Base-by-base conservation (phyloP, 1,140 invertebrate species). In the Drosophila navojoa region DNA sequence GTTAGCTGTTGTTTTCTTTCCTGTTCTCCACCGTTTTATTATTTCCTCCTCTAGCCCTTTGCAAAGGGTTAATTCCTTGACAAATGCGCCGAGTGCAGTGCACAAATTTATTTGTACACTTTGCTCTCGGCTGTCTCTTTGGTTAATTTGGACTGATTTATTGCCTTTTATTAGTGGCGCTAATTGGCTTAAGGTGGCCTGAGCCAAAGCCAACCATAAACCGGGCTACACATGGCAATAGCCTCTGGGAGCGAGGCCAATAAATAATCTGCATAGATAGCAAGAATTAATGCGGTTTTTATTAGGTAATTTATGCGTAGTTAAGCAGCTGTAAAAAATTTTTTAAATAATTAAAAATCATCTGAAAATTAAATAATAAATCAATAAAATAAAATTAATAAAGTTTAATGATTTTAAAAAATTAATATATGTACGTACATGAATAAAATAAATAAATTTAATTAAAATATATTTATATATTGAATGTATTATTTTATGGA, bases 111-210 rank as follows among this genome's bases (percentile, higher is more conserved):
- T 68, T 73, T 61, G 68, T 57, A 50, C 44, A 50, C 45, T 40
- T 60, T 57, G 35, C 11, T 69, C 25, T 53, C 35, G 15, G 35
- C 11, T 38, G 35, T 38, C 35, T 15, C 10, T 49, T 52, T 54
- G 61, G 69, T 77, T 85, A 84, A 80, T 84, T 70, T 69, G 13
- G 22, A 66, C 66, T 81, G 75, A 86, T 85, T 85, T 85, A 86
- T 85, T 75, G 60, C 50, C 47, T 76, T 60, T 78, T 87, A 79
- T 86, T 78, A 76, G 71, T 47, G 40, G 19, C 68, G 49, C 76
- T 86, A 86, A 86, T 86, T 86, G 81, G 74, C 78, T 68, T 62
- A 71, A 69, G 52, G 69, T 25, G 16, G 27, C 6, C 16, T 47
- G 10, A 58, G 27, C 45, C 11, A 38, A 38, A 38, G 4, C 35